phyloP scores from a whole-genome alignment of 2,797 vertebrate genomes.

The Etheostoma perlongum region DNA sequence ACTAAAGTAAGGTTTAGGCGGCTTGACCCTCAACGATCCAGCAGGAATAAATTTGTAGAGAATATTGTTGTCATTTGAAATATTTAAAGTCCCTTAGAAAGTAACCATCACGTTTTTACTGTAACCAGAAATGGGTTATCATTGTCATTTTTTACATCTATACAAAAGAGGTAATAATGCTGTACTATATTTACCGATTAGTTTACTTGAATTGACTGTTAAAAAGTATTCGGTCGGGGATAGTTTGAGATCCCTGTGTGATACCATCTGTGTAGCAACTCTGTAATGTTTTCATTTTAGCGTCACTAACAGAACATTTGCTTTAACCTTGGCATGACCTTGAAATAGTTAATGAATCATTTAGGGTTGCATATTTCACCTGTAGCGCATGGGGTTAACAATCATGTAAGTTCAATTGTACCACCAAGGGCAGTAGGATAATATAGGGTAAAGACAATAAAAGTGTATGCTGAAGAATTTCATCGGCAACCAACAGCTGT shows the following conservation, averaged over 20 bases:
- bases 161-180: neutral
- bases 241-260: conserved; percentile 7
- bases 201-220: neutral
- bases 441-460: neutral
- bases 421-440: conserved; percentile 43
- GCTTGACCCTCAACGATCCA: conserved; percentile 46
- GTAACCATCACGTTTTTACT: neutral
- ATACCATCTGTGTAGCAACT: conserved; percentile 4
- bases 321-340: conserved; percentile 37
- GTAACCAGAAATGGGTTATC: neutral
- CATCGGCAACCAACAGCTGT: neutral
- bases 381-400: conserved; percentile 17
- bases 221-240: neutral
- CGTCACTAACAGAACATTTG: conserved; percentile 11
- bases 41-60: neutral
- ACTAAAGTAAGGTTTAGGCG: conserved; percentile 63
- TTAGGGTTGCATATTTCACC: conserved; percentile 39
- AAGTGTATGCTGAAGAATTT: neutral
- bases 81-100: neutral
- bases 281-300: conserved; percentile 12
- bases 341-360: conserved; percentile 37
- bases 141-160: neutral
- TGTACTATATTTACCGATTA: neutral
- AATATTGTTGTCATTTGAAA: neutral
- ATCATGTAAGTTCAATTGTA: conserved; percentile 21